phyloP scores from a whole-genome alignment of 2,888 invertebrate species.

The Anodontia alba region DNA sequence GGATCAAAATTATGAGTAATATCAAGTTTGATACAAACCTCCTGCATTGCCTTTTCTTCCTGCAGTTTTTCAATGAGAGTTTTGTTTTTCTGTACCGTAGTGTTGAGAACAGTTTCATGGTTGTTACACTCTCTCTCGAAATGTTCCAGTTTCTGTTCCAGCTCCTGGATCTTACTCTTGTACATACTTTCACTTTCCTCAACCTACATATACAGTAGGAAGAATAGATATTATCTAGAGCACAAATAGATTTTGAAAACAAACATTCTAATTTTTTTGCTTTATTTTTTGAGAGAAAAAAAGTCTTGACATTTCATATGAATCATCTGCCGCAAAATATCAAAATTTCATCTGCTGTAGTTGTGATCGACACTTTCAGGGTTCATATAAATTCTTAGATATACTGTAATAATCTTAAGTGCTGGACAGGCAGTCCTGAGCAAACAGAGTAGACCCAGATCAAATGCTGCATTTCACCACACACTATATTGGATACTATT shows the following conservation, averaged over 20 bases:
- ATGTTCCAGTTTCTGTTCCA: constrained; percentile 72
- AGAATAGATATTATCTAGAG: background rate
- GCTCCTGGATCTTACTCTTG: constrained; percentile 63
- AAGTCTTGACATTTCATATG: too few species aligned
- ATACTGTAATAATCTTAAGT: too few species aligned
- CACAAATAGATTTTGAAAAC: background rate
- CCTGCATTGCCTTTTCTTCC: constrained; percentile 84
- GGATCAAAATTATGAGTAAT: too few species aligned
- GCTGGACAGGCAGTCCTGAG: too few species aligned
- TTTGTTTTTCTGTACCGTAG: constrained; percentile 77
- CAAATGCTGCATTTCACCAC: too few species aligned
- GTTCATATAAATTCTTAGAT: too few species aligned
- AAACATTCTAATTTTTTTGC: background rate
- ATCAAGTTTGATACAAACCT: constrained; percentile 78
- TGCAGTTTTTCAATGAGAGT: constrained; percentile 81
- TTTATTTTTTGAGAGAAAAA: too few species aligned
- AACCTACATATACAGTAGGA: constrained; percentile 70
- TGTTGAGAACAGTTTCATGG: constrained; percentile 79
- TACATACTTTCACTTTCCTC: constrained; percentile 75
- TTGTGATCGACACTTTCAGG: too few species aligned
- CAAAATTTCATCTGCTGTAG: too few species aligned
- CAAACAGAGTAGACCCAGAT: too few species aligned
- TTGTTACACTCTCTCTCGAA: constrained; percentile 78
- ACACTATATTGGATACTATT: too few species aligned
- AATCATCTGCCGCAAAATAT: too few species aligned